These are phyloP conservation scores for Spodoptera picta DNA, from an alignment of 2,888 invertebrate species.

Conservation along the genomic window DNA sequence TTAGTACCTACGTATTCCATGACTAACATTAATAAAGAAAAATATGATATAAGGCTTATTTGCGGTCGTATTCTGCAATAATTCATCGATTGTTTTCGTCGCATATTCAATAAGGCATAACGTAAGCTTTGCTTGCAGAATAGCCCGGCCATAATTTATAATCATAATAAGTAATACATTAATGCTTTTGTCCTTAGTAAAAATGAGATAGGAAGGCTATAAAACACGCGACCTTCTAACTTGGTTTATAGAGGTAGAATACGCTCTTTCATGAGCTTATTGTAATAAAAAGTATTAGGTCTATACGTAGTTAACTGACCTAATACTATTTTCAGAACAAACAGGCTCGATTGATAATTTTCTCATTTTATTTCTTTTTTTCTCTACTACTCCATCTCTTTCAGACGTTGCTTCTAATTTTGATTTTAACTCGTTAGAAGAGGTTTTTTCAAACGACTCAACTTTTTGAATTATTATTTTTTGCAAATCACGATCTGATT, in stretches of 20 bases:
- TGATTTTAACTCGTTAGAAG: too few species aligned
- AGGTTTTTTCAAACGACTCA: not conserved
- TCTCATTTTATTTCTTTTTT: too few species aligned
- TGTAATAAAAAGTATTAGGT: slow-evolving; percentile 1
- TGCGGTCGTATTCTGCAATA: slow-evolving; percentile 66
- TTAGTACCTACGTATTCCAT: slow-evolving; percentile 2
- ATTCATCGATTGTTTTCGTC: slow-evolving; percentile 81
- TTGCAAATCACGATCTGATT: not conserved
- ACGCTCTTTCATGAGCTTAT: slow-evolving; percentile 16
- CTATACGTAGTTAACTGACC: not conserved
- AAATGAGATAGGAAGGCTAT: slow-evolving; percentile 18
- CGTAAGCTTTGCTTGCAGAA: slow-evolving; percentile 78
- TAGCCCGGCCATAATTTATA: slow-evolving; percentile 52
- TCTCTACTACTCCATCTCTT: too few species aligned
- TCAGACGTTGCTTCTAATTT: too few species aligned
- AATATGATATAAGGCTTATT: slow-evolving; percentile 68
- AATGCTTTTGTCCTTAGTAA: slow-evolving; percentile 21
- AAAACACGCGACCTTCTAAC: slow-evolving; percentile 27
- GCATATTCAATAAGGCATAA: slow-evolving; percentile 82
- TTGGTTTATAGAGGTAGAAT: not conserved
- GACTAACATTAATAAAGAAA: slow-evolving; percentile 48
- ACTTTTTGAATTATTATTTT: not conserved
- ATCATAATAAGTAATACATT: slow-evolving; percentile 54
- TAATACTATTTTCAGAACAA: too few species aligned
- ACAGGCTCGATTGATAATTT: too few species aligned